Base-by-base conservation (phyloP, 2,113 vertebrate species). In the Pseudopodoces humilis region DNA sequence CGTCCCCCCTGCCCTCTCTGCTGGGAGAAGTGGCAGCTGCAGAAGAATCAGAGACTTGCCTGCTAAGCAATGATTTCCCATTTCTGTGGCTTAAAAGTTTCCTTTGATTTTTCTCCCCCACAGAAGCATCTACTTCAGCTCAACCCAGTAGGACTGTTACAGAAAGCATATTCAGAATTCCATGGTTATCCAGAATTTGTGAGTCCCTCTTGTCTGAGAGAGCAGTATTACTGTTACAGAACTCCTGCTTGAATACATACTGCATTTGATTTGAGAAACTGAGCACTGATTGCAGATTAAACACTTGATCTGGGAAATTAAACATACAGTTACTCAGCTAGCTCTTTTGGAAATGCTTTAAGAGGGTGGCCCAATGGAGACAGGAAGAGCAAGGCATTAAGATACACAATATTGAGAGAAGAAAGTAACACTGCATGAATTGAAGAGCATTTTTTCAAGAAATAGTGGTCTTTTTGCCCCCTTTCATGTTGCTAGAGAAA, bases 381-480 rank as follows among this genome's bases (percentile, higher is more conserved):
- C 7, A 64, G 15, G 4, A 47, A 8, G 14, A 76, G 6, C 7
- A 49, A 68, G 11, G 50, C 16, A 27, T 30, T 37, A 23, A 49
- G 25, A 83, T 25, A 59, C 11, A 52, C 10, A 75, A 10, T 25
- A 63, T 2, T 46, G 30, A 75, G 43, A 63, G 23, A 17, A 68
- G 7, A 60, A 23, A 39, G 6, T 55, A 76, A 19, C 5, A 20
- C 7, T 52, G 8, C 0, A 1, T 23, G 41, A 80, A 46, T 9
- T 37, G 13, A 88, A 83, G 8, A 76, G 7, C 6, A 33, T 15
- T 47, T 86, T n/a, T 69, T 60, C 14, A 69, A 39, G 3, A 64
- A 64, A 22, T 6, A 76, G 24, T 39, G 30, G 17, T 22, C 21
- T 24, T 84, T 81, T 90, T 43, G 3, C 6, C 7, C 20, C 16